phyloP scores from a whole-genome alignment of 2,797 vertebrate genomes.

The Phalloptychus januarius region DNA sequence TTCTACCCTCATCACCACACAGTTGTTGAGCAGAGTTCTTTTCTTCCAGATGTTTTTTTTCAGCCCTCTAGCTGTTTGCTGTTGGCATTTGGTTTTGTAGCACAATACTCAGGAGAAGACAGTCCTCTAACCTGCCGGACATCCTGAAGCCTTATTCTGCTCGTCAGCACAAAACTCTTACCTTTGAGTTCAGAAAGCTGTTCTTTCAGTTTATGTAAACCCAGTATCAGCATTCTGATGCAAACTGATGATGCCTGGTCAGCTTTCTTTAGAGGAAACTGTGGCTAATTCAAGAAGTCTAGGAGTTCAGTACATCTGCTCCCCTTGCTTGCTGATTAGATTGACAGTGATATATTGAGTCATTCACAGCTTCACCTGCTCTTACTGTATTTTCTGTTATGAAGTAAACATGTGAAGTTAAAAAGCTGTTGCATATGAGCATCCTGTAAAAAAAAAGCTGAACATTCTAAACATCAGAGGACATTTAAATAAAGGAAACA shows the following conservation, averaged over 20 bases:
- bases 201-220: background rate
- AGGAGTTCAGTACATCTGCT: background rate
- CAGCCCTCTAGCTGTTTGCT: no score
- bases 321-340: background rate
- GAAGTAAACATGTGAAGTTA: background rate
- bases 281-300: background rate
- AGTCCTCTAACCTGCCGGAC: background rate
- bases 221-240: background rate
- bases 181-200: background rate
- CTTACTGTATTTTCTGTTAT: background rate
- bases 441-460: background rate
- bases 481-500: background rate
- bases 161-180: background rate
- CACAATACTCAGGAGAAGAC: background rate
- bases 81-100: no score
- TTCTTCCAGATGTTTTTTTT: no score
- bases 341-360: background rate
- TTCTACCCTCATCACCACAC: no score
- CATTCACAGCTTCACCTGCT: background rate
- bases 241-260: background rate
- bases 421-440: background rate
- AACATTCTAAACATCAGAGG: background rate
- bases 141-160: background rate
- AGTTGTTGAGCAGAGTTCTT: no score
- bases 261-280: background rate